phyloP scores from a whole-genome alignment of 2,797 vertebrate species.

The Emydoidea blandingii region DNA sequence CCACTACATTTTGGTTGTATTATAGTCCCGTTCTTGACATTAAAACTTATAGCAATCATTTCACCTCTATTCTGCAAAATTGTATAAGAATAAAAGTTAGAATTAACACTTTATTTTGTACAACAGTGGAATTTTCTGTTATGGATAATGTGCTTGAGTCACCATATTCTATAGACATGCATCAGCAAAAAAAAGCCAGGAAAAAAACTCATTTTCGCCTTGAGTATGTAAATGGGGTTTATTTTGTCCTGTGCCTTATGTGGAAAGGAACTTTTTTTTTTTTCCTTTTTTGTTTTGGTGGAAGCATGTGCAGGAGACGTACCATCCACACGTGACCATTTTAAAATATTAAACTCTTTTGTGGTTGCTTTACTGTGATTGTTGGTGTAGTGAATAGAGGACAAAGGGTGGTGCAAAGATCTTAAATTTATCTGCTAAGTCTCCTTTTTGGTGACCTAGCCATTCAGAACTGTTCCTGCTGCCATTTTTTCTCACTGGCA shows the following conservation, averaged over 20 bases:
- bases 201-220: slow-evolving; percentile 79
- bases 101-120: slow-evolving; percentile 93
- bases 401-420: slow-evolving; percentile 74
- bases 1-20: slow-evolving; percentile 89
- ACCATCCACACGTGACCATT: slow-evolving; percentile 66
- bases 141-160: slow-evolving; percentile 86
- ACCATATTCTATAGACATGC: slow-evolving; percentile 86
- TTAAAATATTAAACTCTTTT: slow-evolving; percentile 36
- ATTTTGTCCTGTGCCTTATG: slow-evolving; percentile 98
- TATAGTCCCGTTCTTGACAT: slow-evolving; percentile 82
- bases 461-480: slow-evolving; percentile 57
- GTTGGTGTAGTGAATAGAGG: slow-evolving; percentile 77
- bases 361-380: slow-evolving; percentile 72
- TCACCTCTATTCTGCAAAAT: slow-evolving; percentile 80
- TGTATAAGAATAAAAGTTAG: slow-evolving; percentile 89
- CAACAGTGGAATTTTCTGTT: slow-evolving; percentile 90
- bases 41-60: slow-evolving; percentile 78
- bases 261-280: slow-evolving; percentile 86
- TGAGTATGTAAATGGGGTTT: slow-evolving; percentile 88
- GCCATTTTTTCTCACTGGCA: slow-evolving; percentile 51
- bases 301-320: slow-evolving; percentile 80
- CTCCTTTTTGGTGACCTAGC: slow-evolving; percentile 71
- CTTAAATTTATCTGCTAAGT: slow-evolving; percentile 69
- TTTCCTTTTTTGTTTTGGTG: slow-evolving; percentile 62
- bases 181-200: slow-evolving; percentile 84